Evolutionary conservation across 1,140 invertebrate genomes (phyloP), one percentile per base, ranked within the genome.

Genomic region (Halyomorpha halys): DNA sequence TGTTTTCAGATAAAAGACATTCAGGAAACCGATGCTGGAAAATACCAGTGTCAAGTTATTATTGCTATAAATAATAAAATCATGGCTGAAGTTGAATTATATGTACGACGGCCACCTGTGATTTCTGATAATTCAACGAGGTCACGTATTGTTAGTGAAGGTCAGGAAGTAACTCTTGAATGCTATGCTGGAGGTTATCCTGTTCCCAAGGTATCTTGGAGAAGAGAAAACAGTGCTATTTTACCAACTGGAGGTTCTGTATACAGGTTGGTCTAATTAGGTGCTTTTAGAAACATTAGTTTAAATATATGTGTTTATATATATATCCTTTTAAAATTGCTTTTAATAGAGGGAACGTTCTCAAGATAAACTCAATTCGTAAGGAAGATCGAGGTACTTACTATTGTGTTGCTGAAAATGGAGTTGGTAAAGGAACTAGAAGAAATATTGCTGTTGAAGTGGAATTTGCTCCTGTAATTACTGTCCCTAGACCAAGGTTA

Each of bases 401-500:
- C 74, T 94, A 94, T 73, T 96, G 93, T 70, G 88, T 95, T 15
- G 92, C 91, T 27, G 91, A 95, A 72, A 95, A 96, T 73, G 87
- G 84, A 23, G 91, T 94, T 1, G 90, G 90, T 59, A 84, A 84
- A 68, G 91, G 90, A 0, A 85, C 88, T 6, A 77, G 88, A 44
- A 78, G 91, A 69, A 93, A 94, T 71, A 89, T 94, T 67, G 90
- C 89, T 63, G 80, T 95, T 1, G 91, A 94, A 75, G 87, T 94
- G 23, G 90, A 94, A 76, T 92, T 91, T 70, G 78, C 88, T 0
- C 91, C 92, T 0, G 86, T 92, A 0, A 88, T 95, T 34, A 86
- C 83, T 3, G 87, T 90, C 16, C 86, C 89, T 0, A 78, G 87
- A 54, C 88, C 88, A 0, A 79, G 89, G 15, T 76, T 94, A 18